Evolutionary conservation across 1,140 invertebrate species (phyloP).

Genomic region (Drosophila busckii): DNA sequence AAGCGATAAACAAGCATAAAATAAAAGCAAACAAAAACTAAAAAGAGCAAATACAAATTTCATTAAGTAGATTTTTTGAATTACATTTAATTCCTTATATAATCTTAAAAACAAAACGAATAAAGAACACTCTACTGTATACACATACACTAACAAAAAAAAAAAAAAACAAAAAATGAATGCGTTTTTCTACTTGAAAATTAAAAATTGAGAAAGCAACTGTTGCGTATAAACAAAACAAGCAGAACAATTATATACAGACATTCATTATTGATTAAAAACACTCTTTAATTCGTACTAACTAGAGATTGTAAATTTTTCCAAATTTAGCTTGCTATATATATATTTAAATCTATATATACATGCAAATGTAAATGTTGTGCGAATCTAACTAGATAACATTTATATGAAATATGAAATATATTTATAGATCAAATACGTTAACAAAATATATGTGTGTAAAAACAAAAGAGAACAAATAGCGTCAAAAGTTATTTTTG

Average conservation of each 20-base stretch:
- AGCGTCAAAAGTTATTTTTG: too few relatives aligned
- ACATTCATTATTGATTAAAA: slow-evolving; percentile 3
- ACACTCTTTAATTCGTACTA: slow-evolving; percentile 2
- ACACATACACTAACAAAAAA: slow-evolving; percentile 30
- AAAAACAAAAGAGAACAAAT: slow-evolving; percentile 14
- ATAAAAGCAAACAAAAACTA: slow-evolving; percentile 11
- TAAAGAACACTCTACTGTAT: slow-evolving; percentile 40
- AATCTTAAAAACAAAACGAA: slow-evolving; percentile 14
- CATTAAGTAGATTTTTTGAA: slow-evolving; percentile 72
- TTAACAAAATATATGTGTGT: slow-evolving; percentile 5
- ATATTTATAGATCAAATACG: background rate
- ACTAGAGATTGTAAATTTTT: slow-evolving; percentile 64
- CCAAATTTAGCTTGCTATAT: slow-evolving; percentile 45
- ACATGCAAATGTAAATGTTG: slow-evolving; percentile 40
- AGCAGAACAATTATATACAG: too few relatives aligned
- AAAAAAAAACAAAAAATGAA: too few relatives aligned
- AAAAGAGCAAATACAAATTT: slow-evolving; percentile 44
- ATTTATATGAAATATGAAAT: slow-evolving; percentile 8
- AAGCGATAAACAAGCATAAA: too few relatives aligned
- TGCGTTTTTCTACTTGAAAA: slow-evolving; percentile 53
- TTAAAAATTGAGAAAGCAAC: background rate
- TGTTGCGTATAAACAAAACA: too few relatives aligned
- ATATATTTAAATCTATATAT: background rate
- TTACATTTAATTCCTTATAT: slow-evolving; percentile 51
- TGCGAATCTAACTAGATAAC: slow-evolving; percentile 31